phyloP scores from a whole-genome alignment of 2,113 vertebrate genomes.

The Pseudopipra pipra region DNA sequence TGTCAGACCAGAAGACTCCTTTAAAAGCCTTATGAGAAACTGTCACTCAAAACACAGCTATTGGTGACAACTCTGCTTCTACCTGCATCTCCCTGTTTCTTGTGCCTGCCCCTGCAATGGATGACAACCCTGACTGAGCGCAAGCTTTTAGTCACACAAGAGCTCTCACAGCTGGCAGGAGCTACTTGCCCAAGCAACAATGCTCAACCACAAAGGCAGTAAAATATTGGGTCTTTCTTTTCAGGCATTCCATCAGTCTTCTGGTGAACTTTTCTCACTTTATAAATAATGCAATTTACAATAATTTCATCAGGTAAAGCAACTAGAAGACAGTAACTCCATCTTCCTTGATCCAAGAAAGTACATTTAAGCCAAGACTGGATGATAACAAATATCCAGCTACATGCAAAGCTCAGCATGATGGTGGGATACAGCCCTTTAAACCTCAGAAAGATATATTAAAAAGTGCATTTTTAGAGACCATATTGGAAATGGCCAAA shows the following conservation, averaged over 20 bases:
- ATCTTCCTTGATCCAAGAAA: neutral
- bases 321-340: neutral
- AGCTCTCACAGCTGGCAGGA: neutral
- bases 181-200: neutral
- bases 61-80: neutral
- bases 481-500: neutral
- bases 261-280: neutral
- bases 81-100: neutral
- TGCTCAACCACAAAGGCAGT: neutral
- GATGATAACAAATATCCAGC: neutral
- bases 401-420: neutral
- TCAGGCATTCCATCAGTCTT: neutral
- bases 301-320: neutral
- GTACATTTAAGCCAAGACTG: neutral
- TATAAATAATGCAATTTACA: neutral
- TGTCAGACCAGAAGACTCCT: neutral
- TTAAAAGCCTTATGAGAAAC: neutral
- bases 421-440: neutral
- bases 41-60: neutral
- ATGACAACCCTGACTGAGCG: neutral
- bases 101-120: neutral
- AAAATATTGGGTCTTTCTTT: neutral
- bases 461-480: neutral
- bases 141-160: neutral
- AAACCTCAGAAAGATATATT: neutral